These are phyloP conservation scores for Delphinus delphis DNA, from an alignment of 2,113 vertebrate genomes.

Conservation along the genomic window DNA sequence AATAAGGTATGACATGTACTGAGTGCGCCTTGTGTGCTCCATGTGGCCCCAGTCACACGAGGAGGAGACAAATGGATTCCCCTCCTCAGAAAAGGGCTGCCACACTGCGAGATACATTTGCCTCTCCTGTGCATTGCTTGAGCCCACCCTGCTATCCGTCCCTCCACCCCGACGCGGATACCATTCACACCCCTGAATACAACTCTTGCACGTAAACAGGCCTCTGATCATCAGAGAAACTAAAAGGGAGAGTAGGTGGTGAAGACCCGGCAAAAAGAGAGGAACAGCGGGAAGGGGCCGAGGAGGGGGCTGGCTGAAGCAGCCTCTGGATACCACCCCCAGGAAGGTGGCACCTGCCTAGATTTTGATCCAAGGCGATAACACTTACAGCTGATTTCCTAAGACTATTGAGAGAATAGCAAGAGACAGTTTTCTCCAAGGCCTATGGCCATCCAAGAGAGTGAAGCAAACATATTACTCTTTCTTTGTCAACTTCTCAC, in stretches of 20 bases:
- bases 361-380: background rate
- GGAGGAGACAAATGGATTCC: background rate
- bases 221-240: background rate
- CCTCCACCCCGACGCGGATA: background rate
- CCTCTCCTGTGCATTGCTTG: background rate
- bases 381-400: background rate
- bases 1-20: background rate
- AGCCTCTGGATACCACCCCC: background rate
- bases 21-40: background rate
- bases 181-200: background rate
- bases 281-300: accelerated
- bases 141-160: background rate
- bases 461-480: background rate
- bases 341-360: background rate
- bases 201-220: background rate
- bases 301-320: background rate
- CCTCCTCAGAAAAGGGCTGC: background rate
- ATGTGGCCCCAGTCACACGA: background rate
- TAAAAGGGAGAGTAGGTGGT: background rate
- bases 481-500: background rate
- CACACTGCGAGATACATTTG: background rate
- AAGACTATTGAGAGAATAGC: background rate
- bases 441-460: background rate
- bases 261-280: background rate
- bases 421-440: background rate